phyloP scores from a whole-genome alignment of 2,888 invertebrate genomes.

The Cerceris ruficornis region DNA sequence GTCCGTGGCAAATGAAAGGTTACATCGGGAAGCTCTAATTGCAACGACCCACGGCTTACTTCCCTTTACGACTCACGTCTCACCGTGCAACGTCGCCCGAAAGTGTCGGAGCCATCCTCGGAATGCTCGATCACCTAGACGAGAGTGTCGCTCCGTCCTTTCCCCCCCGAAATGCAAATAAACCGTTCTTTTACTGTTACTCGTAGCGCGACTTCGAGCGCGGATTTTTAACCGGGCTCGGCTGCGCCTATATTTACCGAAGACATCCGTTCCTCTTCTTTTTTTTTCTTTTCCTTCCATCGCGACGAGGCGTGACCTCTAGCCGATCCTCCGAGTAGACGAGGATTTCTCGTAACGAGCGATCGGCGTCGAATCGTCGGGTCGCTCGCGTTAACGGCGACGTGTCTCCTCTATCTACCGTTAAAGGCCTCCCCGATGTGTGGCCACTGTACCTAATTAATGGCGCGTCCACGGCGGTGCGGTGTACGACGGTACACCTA shows the following conservation, averaged over 20 bases:
- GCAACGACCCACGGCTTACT: not conserved
- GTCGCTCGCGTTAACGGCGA: constrained; percentile 60
- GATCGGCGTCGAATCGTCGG: constrained; percentile 59
- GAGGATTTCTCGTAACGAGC: constrained; percentile 40
- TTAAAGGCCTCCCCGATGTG: constrained; percentile 62
- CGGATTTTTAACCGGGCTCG: constrained; percentile 48
- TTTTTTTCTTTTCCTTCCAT: constrained; percentile 31
- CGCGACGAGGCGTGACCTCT: constrained; percentile 50
- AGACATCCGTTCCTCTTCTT: constrained; percentile 30
- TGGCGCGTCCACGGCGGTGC: constrained; percentile 53
- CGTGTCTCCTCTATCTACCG: constrained; percentile 69
- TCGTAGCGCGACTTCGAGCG: constrained; percentile 51
- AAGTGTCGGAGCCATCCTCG: constrained; percentile 36
- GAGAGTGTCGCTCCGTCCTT: constrained; percentile 1
- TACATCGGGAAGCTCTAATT: no score
- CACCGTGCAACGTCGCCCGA: not conserved
- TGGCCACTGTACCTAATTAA: constrained; percentile 69
- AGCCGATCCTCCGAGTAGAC: constrained; percentile 33
- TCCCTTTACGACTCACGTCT: not conserved
- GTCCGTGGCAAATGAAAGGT: no score
- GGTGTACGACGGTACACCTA: constrained; percentile 29
- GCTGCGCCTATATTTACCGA: constrained; percentile 68
- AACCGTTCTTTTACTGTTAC: constrained; percentile 65
- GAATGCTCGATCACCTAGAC: constrained; percentile 18
- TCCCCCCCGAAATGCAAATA: constrained; percentile 57